phyloP scores from a whole-genome alignment of 2,888 invertebrate genomes.

The Diaperis boleti region DNA sequence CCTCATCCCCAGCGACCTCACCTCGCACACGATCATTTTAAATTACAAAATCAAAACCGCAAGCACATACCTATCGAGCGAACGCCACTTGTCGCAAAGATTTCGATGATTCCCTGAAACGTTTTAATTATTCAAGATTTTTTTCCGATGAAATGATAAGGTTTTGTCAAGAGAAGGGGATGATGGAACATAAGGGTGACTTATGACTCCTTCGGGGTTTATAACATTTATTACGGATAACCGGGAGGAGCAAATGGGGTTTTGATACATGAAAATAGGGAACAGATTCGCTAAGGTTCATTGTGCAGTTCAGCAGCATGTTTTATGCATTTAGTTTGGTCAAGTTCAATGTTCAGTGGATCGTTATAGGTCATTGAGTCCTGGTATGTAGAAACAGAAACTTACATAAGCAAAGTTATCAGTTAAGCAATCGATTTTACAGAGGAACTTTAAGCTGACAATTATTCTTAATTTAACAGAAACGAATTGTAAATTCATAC shows the following conservation, averaged over 20 bases:
- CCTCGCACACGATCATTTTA: slow-evolving; percentile 59
- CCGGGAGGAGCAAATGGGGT: slow-evolving; percentile 31
- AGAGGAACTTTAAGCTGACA: too few species aligned
- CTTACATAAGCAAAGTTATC: too few species aligned
- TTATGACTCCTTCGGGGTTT: slow-evolving; percentile 42
- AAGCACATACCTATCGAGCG: slow-evolving; percentile 55
- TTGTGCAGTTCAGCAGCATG: too few species aligned
- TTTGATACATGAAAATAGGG: slow-evolving; percentile 25
- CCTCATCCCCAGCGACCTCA: slow-evolving; percentile 51
- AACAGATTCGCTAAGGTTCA: too few species aligned
- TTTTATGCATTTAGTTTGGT: too few species aligned
- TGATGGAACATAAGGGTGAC: slow-evolving; percentile 44
- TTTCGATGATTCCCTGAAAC: slow-evolving; percentile 43
- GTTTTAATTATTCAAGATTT: slow-evolving; percentile 27
- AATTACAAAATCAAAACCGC: slow-evolving; percentile 52
- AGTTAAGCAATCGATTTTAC: too few species aligned
- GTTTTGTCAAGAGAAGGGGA: slow-evolving; percentile 34
- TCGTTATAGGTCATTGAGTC: too few species aligned
- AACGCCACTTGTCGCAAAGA: slow-evolving; percentile 56
- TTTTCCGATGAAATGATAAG: slow-evolving; percentile 25
- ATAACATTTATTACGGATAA: slow-evolving; percentile 45
- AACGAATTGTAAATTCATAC: too few species aligned
- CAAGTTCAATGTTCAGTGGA: too few species aligned
- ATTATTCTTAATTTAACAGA: too few species aligned
- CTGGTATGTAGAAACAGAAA: too few species aligned